Percentiles rank a stretch among this genome's conserved stretches.
Evolutionary conservation across 1,140 invertebrate species (phyloP).

Genomic region (Apis dorsata): DNA sequence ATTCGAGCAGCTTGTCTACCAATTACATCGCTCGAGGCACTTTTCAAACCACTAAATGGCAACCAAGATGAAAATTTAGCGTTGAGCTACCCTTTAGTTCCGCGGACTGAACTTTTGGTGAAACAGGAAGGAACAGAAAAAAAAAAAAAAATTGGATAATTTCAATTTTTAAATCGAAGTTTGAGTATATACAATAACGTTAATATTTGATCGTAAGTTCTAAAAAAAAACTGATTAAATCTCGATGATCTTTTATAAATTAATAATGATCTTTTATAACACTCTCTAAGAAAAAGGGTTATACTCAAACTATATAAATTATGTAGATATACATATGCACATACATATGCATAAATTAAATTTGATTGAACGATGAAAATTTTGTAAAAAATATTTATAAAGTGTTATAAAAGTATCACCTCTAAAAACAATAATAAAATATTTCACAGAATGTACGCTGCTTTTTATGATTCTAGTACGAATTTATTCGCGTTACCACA

Average conservation of each 20-base stretch:
- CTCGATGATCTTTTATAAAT: neutral
- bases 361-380: neutral
- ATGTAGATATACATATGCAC: neutral
- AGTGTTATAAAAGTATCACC: neutral
- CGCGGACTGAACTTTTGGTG: constrained; percentile 17
- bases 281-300: no score
- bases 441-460: neutral
- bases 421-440: neutral
- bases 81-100: constrained; percentile 30
- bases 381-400: neutral
- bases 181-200: neutral
- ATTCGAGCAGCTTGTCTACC: constrained; percentile 36
- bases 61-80: constrained; percentile 52
- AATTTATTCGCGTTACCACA: neutral
- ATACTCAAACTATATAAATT: neutral
- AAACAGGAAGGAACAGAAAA: constrained; percentile 15
- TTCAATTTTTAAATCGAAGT: neutral
- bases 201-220: neutral
- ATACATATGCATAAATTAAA: no score
- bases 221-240: neutral
- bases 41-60: constrained; percentile 58
- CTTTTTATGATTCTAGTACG: neutral
- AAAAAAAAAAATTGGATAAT: neutral
- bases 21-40: constrained; percentile 31
- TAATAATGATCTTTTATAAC: neutral